A percentile compares a stretch with the other conserved stretches of the same genome.
Conservation (phyloP, 2,888 invertebrate genomes). For the Drosophila macrospina region DNA sequence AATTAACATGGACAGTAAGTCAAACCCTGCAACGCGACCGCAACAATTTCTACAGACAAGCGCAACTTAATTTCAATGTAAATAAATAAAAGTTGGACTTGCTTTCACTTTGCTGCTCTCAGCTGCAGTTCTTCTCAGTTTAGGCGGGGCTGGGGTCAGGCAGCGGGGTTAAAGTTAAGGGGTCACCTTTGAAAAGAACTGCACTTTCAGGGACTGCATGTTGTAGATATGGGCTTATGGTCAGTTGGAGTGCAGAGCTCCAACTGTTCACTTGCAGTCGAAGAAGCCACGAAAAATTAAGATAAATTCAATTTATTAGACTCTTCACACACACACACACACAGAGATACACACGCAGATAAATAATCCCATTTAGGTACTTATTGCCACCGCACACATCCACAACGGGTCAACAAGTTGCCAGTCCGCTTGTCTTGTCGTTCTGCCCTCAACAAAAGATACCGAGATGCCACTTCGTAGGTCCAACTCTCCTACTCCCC, state of each 20-base stretch:
- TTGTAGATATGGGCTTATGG: constrained; percentile 26
- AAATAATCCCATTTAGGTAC: constrained; percentile 77
- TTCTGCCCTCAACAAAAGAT: constrained; percentile 29
- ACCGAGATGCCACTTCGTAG: constrained; percentile 8
- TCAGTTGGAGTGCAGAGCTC: not conserved
- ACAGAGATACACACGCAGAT: constrained; percentile 51
- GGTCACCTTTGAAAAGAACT: constrained; percentile 26
- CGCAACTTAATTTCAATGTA: constrained; percentile 81
- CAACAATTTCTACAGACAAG: constrained; percentile 75
- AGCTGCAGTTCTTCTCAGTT: constrained; percentile 2
- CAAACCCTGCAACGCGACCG: constrained; percentile 52
- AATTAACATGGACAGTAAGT: constrained; percentile 53
- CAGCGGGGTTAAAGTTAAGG: not conserved
- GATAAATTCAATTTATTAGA: constrained; percentile 59
- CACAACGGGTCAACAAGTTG: constrained; percentile 79
- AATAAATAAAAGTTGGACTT: constrained; percentile 66
- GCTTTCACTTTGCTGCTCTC: constrained; percentile 18
- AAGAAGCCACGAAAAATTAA: constrained; percentile 56
- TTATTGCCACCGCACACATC: constrained; percentile 71
- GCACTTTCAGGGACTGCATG: constrained; percentile 38
- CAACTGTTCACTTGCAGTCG: constrained; percentile 29
- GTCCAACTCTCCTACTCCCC: not conserved
- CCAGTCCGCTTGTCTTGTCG: constrained; percentile 31
- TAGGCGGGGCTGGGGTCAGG: too few relatives aligned
- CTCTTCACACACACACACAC: constrained; percentile 29